phyloP scores from a whole-genome alignment of 2,888 invertebrate species.

The Gnatocerus cornutus region DNA sequence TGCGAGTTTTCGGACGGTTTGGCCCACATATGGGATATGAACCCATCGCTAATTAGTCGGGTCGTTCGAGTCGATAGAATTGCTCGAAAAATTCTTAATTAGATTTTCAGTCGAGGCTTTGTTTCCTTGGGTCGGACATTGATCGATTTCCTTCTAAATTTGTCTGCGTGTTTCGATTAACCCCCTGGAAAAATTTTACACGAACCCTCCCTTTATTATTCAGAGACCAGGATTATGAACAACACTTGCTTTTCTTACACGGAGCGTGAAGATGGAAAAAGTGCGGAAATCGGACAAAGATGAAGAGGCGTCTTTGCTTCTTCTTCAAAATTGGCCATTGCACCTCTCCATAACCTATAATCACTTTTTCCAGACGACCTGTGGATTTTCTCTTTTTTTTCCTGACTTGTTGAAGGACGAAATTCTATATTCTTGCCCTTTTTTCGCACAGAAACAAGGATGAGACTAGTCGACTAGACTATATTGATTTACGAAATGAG shows the following conservation, averaged over 20 bases:
- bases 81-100: constrained; percentile 17
- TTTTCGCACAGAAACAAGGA: constrained; percentile 26
- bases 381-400: constrained; percentile 40
- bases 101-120: constrained; percentile 22
- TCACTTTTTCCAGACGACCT: constrained; percentile 44
- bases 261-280: constrained; percentile 24
- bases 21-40: constrained; percentile 24
- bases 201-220: constrained; percentile 28
- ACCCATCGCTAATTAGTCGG: constrained; percentile 12
- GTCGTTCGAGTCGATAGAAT: constrained; percentile 19
- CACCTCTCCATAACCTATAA: constrained; percentile 43
- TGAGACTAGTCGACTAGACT: constrained; percentile 40
- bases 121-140: constrained; percentile 36
- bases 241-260: constrained; percentile 27
- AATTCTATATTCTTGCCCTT: constrained; percentile 29
- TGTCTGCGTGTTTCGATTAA: constrained; percentile 48
- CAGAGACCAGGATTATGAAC: constrained; percentile 21
- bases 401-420: constrained; percentile 38
- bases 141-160: constrained; percentile 48
- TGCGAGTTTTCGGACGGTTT: background rate
- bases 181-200: constrained; percentile 27
- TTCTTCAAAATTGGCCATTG: constrained; percentile 19
- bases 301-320: constrained; percentile 24
- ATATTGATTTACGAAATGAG: constrained; percentile 42
- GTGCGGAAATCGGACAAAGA: constrained; percentile 20